Percentiles rank a stretch among this genome's conserved stretches.
Evolutionary conservation across 2,888 invertebrate genomes (phyloP).

Genomic region (Hirtodrosophila cameraria): DNA sequence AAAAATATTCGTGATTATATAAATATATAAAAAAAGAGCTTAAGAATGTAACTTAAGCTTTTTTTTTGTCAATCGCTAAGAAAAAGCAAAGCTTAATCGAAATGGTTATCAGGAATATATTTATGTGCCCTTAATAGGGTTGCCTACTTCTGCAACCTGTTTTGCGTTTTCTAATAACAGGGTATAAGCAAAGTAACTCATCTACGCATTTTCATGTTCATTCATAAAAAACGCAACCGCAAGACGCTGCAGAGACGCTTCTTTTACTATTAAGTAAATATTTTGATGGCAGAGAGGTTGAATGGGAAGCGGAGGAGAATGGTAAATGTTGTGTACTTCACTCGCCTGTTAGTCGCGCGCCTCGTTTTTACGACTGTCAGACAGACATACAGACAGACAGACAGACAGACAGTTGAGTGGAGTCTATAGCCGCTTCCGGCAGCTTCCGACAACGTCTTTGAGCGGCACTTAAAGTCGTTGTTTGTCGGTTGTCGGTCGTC

Average conservation of each 20-base stretch:
- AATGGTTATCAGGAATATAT: too few species aligned
- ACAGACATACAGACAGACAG: slow-evolving; percentile 11
- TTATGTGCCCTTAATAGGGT: too few species aligned
- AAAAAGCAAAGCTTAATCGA: slow-evolving; percentile 17
- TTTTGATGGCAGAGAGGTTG: slow-evolving; percentile 1
- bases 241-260: slow-evolving; percentile 32
- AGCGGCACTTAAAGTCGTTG: slow-evolving; percentile 56
- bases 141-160: too few species aligned
- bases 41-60: too few species aligned
- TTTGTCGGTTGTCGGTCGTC: slow-evolving; percentile 33
- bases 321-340: slow-evolving; percentile 27
- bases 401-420: slow-evolving; percentile 35
- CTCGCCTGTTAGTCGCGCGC: slow-evolving; percentile 60
- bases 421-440: slow-evolving; percentile 50
- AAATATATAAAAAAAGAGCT: too few species aligned
- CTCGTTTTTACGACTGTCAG: slow-evolving; percentile 54
- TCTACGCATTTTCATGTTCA: slow-evolving; percentile 45
- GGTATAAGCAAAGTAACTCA: too few species aligned
- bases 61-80: too few species aligned
- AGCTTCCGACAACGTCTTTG: slow-evolving; percentile 71
- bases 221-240: slow-evolving; percentile 68
- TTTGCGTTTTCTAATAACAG: too few species aligned
- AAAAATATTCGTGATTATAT: too few species aligned
- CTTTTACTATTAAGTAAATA: slow-evolving; percentile 29
- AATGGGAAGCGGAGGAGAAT: neutral